Conservation (phyloP, 2,888 invertebrate genomes). For the Pterostichus madidus region DNA sequence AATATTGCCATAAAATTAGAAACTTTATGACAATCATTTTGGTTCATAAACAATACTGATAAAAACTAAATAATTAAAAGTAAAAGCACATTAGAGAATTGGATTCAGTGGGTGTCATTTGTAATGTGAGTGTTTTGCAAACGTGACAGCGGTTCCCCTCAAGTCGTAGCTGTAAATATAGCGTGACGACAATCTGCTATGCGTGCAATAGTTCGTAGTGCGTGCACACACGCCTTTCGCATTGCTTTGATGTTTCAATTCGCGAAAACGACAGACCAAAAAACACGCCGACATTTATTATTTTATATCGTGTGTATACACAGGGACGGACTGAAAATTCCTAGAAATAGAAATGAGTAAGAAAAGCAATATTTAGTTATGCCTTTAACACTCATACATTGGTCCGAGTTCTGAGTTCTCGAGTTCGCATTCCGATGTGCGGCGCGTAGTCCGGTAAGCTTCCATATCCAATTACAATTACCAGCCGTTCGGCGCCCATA, state of each 20-base stretch:
- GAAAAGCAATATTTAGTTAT: no score
- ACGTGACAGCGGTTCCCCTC: not conserved
- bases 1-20: no score
- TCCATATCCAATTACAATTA: constrained; percentile 73
- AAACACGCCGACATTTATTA: constrained; percentile 69
- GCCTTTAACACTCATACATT: no score
- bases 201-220: constrained; percentile 31
- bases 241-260: constrained; percentile 71
- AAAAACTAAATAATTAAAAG: not conserved
- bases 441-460: constrained; percentile 57
- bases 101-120: constrained; percentile 7
- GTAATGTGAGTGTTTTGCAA: constrained; percentile 11
- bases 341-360: no score
- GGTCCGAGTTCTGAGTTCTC: no score
- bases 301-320: constrained; percentile 67
- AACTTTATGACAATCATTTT: not conserved
- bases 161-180: constrained; percentile 25
- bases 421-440: constrained; percentile 53
- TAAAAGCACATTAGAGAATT: constrained; percentile 18
- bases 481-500: constrained; percentile 70
- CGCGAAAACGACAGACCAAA: constrained; percentile 68
- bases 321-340: no score
- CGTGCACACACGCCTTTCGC: constrained; percentile 55
- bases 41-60: not conserved
- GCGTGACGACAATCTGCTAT: constrained; percentile 23